Conservation (phyloP, 2,113 vertebrate genomes). For the Donacobius atricapilla region DNA sequence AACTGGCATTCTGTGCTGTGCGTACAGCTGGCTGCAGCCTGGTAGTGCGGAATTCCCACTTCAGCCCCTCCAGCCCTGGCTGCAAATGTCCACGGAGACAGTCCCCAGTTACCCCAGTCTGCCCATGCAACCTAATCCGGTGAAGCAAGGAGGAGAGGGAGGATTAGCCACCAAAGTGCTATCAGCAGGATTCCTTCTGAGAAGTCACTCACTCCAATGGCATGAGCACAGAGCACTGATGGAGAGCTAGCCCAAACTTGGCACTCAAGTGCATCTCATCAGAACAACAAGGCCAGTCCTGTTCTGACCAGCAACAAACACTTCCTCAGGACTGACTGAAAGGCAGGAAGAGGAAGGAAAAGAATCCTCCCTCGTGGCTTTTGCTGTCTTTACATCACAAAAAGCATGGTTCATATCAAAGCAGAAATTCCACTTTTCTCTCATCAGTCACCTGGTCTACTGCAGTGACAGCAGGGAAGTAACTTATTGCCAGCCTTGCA, state of each 20-base stretch:
- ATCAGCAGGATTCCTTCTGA: conserved; percentile 26
- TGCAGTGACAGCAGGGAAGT: not conserved
- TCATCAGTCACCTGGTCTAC: not conserved
- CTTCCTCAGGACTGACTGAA: not conserved
- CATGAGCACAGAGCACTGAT: not conserved
- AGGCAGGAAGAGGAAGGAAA: conserved; percentile 8
- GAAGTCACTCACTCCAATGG: not conserved
- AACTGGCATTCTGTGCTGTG: not conserved
- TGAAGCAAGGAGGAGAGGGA: not conserved
- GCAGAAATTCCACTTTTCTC: not conserved
- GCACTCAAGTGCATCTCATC: conserved; percentile 1
- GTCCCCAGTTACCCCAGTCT: not conserved
- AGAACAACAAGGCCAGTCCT: conserved; percentile 19
- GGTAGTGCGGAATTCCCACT: not conserved
- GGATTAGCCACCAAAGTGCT: not conserved
- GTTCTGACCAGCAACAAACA: not conserved
- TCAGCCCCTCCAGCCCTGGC: not conserved
- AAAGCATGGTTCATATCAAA: not conserved
- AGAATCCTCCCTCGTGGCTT: not conserved
- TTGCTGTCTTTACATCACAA: not conserved
- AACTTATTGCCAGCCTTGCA: not conserved
- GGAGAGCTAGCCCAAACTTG: conserved; percentile 6
- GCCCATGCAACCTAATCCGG: not conserved
- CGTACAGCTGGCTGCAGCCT: conserved; percentile 15
- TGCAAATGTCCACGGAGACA: not conserved